Base-by-base conservation (phyloP, 2,888 invertebrate genomes). In the Athalia rosae region DNA sequence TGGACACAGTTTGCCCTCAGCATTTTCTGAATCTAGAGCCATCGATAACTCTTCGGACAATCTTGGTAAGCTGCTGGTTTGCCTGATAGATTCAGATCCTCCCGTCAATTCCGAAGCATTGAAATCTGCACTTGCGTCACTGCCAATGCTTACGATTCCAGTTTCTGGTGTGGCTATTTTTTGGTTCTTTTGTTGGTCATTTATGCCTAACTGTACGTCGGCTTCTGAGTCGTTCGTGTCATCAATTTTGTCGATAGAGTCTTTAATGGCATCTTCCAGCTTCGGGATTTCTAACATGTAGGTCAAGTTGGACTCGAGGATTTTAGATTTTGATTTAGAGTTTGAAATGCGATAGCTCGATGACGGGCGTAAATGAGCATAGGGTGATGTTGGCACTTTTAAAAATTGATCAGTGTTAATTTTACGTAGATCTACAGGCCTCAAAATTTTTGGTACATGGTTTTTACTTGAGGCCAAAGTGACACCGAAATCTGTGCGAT, bases 1-100 rank as follows among this genome's bases (percentile, higher is more conserved):
- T n/a, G 15, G 4, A 41, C 67, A 11, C 53, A 11, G 53, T 15
- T 78, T 62, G 58, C 61, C 9, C 7, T 8, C 53, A 41, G 79
- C 63, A 15, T 28, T n/a, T 48, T 62, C 28, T 15, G 64, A 64
- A 13, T 71, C 50, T n/a, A 8, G n/a, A 48, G 5, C 74, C 48
- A 67, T 76, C 56, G 78, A 71, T 59, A 81, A 53, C 47, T 77
- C 74, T 4, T 80, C 76, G 43, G 45, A 58, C n/a, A 58, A 43
- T 28, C n/a, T 71, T 0, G 71, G 71, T 11, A 71, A 58, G 11
- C 43, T 71, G 13, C 56, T 45, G 5, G 58, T 50, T 58, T 11
- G 13, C n/a, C 4, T 45, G 58, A 56, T 8, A 43, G 45, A 71
- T 43, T 71, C n/a, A 45, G 45, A 15, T n/a, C 56, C 58, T 13